Conservation (phyloP, 2,113 vertebrate genomes). For the Genyomyrus donnyi region DNA sequence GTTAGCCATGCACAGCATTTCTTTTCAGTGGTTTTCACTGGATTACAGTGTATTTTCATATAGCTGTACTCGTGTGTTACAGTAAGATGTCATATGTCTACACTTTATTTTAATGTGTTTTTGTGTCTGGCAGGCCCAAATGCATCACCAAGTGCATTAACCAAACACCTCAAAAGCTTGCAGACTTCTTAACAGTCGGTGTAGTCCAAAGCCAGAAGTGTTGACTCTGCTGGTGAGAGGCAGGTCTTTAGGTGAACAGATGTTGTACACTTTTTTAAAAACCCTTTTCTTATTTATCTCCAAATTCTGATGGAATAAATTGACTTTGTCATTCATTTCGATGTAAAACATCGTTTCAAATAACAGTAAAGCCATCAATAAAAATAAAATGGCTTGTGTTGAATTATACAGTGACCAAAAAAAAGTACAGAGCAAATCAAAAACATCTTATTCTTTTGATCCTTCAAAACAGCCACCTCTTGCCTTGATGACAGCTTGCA, state of each 20-base stretch:
- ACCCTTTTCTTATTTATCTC: neutral
- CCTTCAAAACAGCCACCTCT: neutral
- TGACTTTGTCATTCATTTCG: neutral
- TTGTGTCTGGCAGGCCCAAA: neutral
- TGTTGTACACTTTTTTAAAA: neutral
- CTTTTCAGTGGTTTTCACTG: neutral
- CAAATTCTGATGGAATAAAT: neutral
- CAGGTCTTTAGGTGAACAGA: neutral
- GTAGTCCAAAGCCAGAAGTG: neutral
- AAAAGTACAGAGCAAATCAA: neutral
- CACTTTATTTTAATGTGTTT: neutral
- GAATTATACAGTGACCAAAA: neutral
- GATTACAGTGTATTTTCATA: neutral
- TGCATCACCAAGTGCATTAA: neutral
- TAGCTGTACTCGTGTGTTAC: neutral
- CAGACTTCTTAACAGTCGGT: neutral
- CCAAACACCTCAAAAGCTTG: neutral
- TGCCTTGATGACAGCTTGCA: neutral
- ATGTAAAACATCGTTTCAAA: neutral
- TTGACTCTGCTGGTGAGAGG: neutral
- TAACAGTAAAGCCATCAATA: neutral
- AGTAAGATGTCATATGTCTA: neutral
- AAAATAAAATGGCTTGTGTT: neutral
- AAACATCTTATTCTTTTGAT: neutral
- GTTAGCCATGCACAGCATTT: neutral